Evolutionary conservation across 2,888 invertebrate species (phyloP).

Genomic region (Abrostola triplasia): DNA sequence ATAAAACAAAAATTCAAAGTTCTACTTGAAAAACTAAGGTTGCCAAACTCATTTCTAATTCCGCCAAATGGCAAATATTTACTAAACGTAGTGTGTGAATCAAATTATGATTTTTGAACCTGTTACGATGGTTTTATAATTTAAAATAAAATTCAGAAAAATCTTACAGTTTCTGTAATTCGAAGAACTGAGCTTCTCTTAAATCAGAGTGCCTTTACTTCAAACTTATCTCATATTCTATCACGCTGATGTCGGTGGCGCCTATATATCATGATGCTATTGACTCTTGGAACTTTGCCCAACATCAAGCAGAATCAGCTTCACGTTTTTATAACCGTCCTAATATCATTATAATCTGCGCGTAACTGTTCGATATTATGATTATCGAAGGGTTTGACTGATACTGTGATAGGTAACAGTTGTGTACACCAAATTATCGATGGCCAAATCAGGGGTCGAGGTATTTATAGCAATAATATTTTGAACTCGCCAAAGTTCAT

Average conservation of each 20-base stretch:
- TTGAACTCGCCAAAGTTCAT: too few species aligned
- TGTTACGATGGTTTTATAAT: background rate
- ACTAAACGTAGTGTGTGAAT: too few species aligned
- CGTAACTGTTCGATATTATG: background rate
- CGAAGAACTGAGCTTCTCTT: too few species aligned
- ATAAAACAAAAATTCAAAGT: background rate
- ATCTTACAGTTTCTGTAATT: too few species aligned
- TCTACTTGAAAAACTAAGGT: background rate
- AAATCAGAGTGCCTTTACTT: too few species aligned
- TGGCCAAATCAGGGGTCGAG: background rate
- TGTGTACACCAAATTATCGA: background rate
- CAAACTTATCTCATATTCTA: too few species aligned
- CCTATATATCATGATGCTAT: constrained; percentile 26
- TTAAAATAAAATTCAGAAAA: background rate
- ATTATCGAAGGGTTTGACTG: constrained; percentile 1
- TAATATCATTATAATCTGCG: constrained; percentile 4
- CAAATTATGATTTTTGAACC: background rate
- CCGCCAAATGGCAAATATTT: too few species aligned
- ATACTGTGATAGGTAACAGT: background rate
- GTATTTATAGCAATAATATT: background rate
- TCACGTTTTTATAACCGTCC: constrained; percentile 27
- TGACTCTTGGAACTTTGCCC: constrained; percentile 30
- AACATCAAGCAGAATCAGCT: constrained; percentile 15
- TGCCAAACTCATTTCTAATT: background rate
- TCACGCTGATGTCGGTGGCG: constrained; percentile 5